Base-by-base conservation (phyloP, 2,888 invertebrate genomes). In the Acrocera orbiculus region DNA sequence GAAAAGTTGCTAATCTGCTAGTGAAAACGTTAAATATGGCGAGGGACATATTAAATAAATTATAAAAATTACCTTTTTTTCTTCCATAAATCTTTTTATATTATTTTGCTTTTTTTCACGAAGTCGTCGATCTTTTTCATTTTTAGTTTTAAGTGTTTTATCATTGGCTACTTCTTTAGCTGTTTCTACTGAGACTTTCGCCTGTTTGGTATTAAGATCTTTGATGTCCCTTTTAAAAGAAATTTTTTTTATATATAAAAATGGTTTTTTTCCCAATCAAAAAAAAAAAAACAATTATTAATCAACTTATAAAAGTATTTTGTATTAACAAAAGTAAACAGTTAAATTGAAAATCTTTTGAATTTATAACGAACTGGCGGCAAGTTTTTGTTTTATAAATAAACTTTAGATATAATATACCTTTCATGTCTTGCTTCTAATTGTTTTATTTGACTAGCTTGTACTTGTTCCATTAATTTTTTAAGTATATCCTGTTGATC, bases 101-200 rank as follows among this genome's bases (percentile, higher is more conserved):
- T 95, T 95, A 57, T 93, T 95, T 54, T 93, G 90, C 50, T 93
- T 92, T 59, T 95, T 89, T 61, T 96, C 92, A 17, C 86, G 68
- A 36, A 93, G 68, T 27, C 93, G 70, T 27, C 93, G 73, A 55
- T 98, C 98, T 49, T 90, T 86, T 58, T 98, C 98, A 40, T 89
- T 90, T 51, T 96, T 92, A 36, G 93, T 95, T 61, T 93, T 82
- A 36, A 98, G 67, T 0, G 86, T 85, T 63, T 96, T 96, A 59
- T 99, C 98, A 58, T 83, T 86, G 53, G 80, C 76, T 28, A 98
- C 92, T 54, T 87, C 89, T 62, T 87, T 87, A 53, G 86, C 86
- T 14, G 95, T 93, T 58, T 98, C 98, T 47, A 98, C 89, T 31
- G 93, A 93, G 48, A 85, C 76, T 64, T 92, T 93, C 4, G 95